phyloP scores from a whole-genome alignment of 2,888 invertebrate genomes.

The Carcina quercana region DNA sequence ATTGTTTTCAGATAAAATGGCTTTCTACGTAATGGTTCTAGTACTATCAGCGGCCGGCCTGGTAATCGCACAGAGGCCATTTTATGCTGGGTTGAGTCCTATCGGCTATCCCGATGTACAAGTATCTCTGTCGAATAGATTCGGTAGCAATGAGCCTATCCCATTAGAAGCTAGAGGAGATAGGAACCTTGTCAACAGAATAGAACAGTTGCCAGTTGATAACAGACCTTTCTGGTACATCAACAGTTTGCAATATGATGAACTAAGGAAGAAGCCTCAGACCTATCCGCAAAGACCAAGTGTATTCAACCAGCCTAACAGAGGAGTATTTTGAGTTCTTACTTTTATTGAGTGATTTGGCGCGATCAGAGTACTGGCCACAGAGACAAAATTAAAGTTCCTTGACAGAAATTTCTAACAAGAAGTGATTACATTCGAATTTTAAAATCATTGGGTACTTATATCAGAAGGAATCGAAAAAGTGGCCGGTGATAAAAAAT shows the following conservation, averaged over 20 bases:
- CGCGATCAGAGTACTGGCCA: no score
- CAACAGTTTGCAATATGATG: constrained; percentile 75
- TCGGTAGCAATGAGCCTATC: constrained; percentile 49
- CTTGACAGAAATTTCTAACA: no score
- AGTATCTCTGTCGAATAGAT: constrained; percentile 47
- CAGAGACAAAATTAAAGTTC: no score
- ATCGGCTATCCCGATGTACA: constrained; percentile 76
- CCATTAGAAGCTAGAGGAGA: constrained; percentile 78
- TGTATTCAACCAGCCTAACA: constrained; percentile 3
- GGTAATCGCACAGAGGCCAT: constrained; percentile 74
- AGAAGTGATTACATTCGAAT: no score
- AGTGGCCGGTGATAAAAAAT: no score
- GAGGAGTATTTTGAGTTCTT: no score
- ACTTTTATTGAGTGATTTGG: no score
- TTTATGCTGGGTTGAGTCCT: constrained; percentile 75
- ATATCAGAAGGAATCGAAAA: no score
- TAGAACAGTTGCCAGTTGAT: constrained; percentile 74
- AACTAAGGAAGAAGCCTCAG: constrained; percentile 38
- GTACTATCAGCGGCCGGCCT: constrained; percentile 32
- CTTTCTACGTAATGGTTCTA: constrained; percentile 28
- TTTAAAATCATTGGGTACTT: no score
- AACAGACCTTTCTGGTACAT: constrained; percentile 78
- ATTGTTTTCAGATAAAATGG: constrained; percentile 39
- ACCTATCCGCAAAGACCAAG: constrained; percentile 20
- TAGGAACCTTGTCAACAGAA: constrained; percentile 63